Base-by-base conservation (phyloP, 2,113 vertebrate species). In the Dasyornis broadbenti region DNA sequence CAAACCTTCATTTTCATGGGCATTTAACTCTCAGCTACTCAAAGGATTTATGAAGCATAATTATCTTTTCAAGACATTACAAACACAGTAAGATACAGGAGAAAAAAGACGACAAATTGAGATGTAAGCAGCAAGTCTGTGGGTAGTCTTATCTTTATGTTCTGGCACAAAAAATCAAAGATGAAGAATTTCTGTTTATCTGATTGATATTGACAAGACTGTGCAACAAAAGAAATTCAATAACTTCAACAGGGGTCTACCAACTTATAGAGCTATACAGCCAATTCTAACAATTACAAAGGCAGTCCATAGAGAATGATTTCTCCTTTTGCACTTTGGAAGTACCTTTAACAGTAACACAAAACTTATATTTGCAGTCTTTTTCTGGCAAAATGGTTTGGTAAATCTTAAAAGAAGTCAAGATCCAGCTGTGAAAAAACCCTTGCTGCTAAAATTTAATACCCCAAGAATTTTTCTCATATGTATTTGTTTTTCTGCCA, bases 21-120 rank as follows among this genome's bases (percentile, higher is more conserved):
- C 57, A 82, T 91, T 95, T 96, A 94, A 89, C 37, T 86, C 81
- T 42, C 90, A 65, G 27, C 69, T 94, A 94, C 54, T 79, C 52
- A 94, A 77, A 96, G 63, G 31, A 93, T 95, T 95, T 96, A 92
- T 86, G 89, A 95, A 61, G 21, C 17, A 47, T 89, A 89, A 84
- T 94, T 82, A 95, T 59, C 52, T 95, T 94, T 87, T 90, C 49
- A 91, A 90, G 49, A 86, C 76, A 80, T 95, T 70, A 88, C 59
- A 24, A 60, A 77, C 33, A 81, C 53, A 77, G 71, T 31, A 68
- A 92, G 53, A 92, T n/a, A 44, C 23, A 78, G 26, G 13, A n/a
- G 45, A 79, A 82, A 77, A 64, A 92, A 63, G 39, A 83, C 70
- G 73, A 94, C 78, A 80, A 92, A 94, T 35, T 63, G 87, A 96